These are phyloP conservation scores for Taeniopygia guttata DNA, from an alignment of 2,797 vertebrate genomes.

Conservation along the genomic window DNA sequence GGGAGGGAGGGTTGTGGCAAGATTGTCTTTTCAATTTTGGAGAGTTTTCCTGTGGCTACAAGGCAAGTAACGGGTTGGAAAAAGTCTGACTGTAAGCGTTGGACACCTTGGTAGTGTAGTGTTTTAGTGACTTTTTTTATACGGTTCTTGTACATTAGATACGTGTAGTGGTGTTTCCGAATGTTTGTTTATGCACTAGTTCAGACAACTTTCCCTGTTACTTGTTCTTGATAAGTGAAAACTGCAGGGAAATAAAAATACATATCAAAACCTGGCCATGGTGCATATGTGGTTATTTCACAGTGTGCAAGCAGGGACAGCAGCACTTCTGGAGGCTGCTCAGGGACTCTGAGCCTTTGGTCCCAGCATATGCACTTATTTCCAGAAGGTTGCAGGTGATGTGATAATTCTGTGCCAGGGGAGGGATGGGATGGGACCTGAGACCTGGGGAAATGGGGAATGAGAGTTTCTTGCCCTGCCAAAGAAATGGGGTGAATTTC, in stretches of 20 bases:
- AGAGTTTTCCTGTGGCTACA: constrained; percentile 84
- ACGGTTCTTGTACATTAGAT: constrained; percentile 86
- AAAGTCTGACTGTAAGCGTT: constrained; percentile 86
- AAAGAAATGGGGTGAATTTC: accelerated
- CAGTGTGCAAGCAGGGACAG: constrained; percentile 41
- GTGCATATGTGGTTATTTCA: constrained; percentile 78
- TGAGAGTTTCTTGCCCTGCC: background rate
- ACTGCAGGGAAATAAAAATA: constrained; percentile 91
- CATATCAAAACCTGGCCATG: constrained; percentile 80
- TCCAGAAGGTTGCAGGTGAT: accelerated
- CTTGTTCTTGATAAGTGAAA: constrained; percentile 90
- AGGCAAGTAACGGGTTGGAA: constrained; percentile 90
- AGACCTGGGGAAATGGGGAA: accelerated
- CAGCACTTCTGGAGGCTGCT: background rate
- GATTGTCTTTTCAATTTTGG: constrained; percentile 83
- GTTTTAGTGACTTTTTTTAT: constrained; percentile 87
- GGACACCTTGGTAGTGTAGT: constrained; percentile 84
- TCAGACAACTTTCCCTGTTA: constrained; percentile 91
- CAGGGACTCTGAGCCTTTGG: background rate
- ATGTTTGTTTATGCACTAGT: constrained; percentile 87
- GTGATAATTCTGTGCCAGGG: background rate
- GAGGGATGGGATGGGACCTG: background rate
- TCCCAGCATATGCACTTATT: background rate
- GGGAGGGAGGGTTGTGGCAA: constrained; percentile 76
- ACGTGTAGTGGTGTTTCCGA: constrained; percentile 85